phyloP scores from a whole-genome alignment of 1,140 invertebrate genomes.

The Cotesia typhae region DNA sequence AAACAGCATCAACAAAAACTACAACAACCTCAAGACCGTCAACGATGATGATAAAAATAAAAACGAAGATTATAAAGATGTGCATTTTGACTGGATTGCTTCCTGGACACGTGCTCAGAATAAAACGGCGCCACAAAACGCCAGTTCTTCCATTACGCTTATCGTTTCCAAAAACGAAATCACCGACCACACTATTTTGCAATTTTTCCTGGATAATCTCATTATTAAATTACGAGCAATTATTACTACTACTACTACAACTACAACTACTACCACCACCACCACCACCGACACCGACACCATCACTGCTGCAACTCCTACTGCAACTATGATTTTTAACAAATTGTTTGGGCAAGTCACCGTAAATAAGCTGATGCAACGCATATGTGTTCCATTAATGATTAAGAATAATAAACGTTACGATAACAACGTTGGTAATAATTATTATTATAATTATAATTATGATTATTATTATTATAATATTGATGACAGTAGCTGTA shows the following conservation, averaged over 20 bases:
- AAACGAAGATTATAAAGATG: neutral
- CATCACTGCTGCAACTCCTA: constrained; percentile 14
- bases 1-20: constrained; percentile 5
- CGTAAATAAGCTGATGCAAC: constrained; percentile 63
- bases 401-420: constrained; percentile 56
- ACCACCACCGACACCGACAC: no score
- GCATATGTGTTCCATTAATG: constrained; percentile 67
- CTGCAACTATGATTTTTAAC: constrained; percentile 41
- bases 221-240: constrained; percentile 47
- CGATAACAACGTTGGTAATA: constrained; percentile 47
- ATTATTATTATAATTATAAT: constrained; percentile 43
- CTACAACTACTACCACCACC: no score
- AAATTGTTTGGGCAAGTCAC: constrained; percentile 52
- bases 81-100: constrained; percentile 40
- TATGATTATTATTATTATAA: constrained; percentile 39
- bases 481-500: constrained; percentile 14
- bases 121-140: constrained; percentile 51
- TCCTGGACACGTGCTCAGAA: constrained; percentile 47
- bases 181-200: constrained; percentile 55
- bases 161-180: constrained; percentile 65
- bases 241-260: constrained; percentile 45
- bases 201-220: constrained; percentile 57
- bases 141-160: constrained; percentile 68
- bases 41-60: constrained; percentile 33
- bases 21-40: constrained; percentile 14